Conservation (phyloP, 2,888 invertebrate species). For the Notocelia uddmanniana region DNA sequence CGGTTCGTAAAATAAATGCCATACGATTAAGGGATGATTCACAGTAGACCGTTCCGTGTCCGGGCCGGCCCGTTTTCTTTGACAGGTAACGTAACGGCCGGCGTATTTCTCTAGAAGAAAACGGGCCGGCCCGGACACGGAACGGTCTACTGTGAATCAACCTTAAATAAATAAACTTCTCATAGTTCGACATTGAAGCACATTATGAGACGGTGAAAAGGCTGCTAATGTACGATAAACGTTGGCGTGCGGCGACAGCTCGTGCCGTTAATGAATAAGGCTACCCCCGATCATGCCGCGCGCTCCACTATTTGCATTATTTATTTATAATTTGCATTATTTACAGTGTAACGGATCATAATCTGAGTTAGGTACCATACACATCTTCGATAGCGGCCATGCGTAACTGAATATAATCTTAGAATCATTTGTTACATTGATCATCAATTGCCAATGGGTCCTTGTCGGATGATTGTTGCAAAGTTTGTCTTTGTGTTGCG, state of each 20-base stretch:
- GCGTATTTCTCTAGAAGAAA: too few relatives aligned
- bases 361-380: neutral
- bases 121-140: too few relatives aligned
- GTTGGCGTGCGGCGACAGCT: neutral
- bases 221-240: neutral
- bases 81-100: too few relatives aligned
- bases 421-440: neutral
- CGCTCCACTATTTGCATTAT: neutral
- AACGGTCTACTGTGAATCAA: too few relatives aligned
- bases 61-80: too few relatives aligned
- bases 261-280: slow-evolving; percentile 5
- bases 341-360: slow-evolving; percentile 30
- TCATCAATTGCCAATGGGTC: too few relatives aligned
- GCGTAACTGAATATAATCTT: slow-evolving; percentile 9
- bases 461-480: too few relatives aligned
- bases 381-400: slow-evolving; percentile 1
- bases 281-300: slow-evolving; percentile 2
- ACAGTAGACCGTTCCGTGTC: too few relatives aligned
- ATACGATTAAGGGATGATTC: too few relatives aligned
- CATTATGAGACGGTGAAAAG: slow-evolving; percentile 16
- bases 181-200: neutral
- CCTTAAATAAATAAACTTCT: too few relatives aligned
- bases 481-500: too few relatives aligned
- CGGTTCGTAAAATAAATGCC: too few relatives aligned
- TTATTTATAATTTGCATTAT: slow-evolving; percentile 19